Evolutionary conservation across 1,140 invertebrate species (phyloP), one percentile per base, ranked within the genome.

Genomic region (Whitmania pigra): DNA sequence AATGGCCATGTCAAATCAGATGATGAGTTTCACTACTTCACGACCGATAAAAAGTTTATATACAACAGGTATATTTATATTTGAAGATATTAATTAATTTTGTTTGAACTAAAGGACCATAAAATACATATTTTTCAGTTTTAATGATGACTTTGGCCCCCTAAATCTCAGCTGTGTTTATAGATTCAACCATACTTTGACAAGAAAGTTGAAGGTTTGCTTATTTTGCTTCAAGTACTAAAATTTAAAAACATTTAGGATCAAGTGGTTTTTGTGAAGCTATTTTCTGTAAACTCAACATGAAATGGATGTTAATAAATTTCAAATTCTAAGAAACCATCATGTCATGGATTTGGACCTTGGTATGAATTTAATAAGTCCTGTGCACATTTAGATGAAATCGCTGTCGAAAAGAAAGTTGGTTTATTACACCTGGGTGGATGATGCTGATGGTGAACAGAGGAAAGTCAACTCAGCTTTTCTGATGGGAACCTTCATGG

Each of bases 71-170:
- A 17, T 7, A 49, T 49, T 49, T 49, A 1, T 11, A 17, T 17
- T 17, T 15, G 5, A 49, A 15, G 13, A 5, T 11, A 49, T 49
- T 49, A 49, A 15, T 11, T 49, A 49, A 49, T 49, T 49, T 49
- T 11, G 15, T 49, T 49, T 49, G 9, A 49, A 11, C 15, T 49
- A 15, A 11, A 15, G 11, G 15, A 17, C 43, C 5, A 15, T 3
- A 49, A 1, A 49, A 49, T 49, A 17, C 43, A 7, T 49, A 17
- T 17, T 49, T 49, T 49, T 70, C 54, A 82, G 80, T 81, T 97
- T 96, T 83, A 94, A 92, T 80, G 86, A 88, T 67, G 94, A 97
- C 83, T 97, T 96, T 84, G 94, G 94, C 7, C 94, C 94, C 0
- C 84, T 95, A 40, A 95, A 96, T 85, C 85, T 97, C 73, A 90